phyloP scores from a whole-genome alignment of 1,140 invertebrate genomes.

The Lasioglossum albipes region DNA sequence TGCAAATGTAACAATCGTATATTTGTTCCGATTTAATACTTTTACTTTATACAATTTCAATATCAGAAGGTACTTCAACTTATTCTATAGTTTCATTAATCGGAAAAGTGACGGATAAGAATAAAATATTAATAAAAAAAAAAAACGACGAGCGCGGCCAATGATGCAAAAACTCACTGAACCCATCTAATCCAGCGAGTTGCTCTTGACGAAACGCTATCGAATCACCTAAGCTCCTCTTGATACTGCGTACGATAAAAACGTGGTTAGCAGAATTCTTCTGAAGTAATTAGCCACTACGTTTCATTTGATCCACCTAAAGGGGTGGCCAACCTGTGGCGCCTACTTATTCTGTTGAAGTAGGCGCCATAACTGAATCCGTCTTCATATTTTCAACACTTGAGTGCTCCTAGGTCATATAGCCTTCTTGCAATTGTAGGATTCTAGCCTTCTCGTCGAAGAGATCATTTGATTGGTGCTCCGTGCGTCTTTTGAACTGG shows the following conservation, averaged over 20 bases:
- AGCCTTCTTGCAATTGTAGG: too few species aligned
- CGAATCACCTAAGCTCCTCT: neutral
- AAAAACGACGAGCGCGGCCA: neutral
- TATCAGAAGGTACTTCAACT: constrained; percentile 45
- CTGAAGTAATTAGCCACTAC: neutral
- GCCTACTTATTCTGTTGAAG: too few species aligned
- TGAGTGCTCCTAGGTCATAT: too few species aligned
- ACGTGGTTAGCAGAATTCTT: neutral
- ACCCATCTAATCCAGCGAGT: neutral
- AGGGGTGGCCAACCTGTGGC: too few species aligned
- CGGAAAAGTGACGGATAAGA: neutral
- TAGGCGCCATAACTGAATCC: too few species aligned
- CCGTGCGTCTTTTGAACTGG: too few species aligned
- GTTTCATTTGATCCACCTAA: neutral
- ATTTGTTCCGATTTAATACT: constrained; percentile 67
- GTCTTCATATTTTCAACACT: too few species aligned
- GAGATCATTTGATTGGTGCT: too few species aligned
- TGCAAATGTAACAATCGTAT: constrained; percentile 73
- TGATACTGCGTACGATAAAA: neutral
- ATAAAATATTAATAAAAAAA: too few species aligned
- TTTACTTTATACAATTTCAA: constrained; percentile 50
- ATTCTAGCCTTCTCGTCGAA: too few species aligned
- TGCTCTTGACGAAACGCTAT: neutral
- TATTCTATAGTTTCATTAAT: constrained; percentile 8
- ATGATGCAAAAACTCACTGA: neutral